Conservation (phyloP, 92 coral and sea anemone genomes). For the Actinostola sp. region DNA sequence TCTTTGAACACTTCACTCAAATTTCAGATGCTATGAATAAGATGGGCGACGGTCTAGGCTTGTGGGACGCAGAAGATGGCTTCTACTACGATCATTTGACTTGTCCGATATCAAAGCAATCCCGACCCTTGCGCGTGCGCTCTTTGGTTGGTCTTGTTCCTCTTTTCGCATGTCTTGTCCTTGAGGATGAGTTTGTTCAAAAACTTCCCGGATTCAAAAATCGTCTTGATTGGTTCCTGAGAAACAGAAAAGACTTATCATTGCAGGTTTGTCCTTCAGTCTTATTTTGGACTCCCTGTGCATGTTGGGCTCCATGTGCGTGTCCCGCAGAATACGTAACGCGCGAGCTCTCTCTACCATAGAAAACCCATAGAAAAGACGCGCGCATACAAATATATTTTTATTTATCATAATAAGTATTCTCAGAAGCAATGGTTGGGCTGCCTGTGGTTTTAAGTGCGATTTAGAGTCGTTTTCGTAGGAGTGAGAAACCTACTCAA, state of each 20-base stretch:
- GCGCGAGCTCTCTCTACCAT: no score
- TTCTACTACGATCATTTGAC: constrained; percentile 84
- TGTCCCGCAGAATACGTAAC: no score
- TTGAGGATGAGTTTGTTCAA: constrained; percentile 70
- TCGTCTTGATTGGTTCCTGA: constrained; percentile 85
- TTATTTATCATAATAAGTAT: no score
- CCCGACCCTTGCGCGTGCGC: constrained; percentile 78
- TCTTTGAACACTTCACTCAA: constrained; percentile 88
- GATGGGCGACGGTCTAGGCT: constrained; percentile 80
- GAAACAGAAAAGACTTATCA: constrained; percentile 74
- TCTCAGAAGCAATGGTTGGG: no score
- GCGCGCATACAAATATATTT: no score
- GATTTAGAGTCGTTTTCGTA: no score
- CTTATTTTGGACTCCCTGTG: neutral
- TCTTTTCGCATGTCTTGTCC: constrained; percentile 73
- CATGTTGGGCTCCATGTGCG: no score
- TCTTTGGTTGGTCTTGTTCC: constrained; percentile 88
- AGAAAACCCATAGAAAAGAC: no score
- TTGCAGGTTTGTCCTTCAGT: constrained; percentile 47
- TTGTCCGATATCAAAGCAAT: constrained; percentile 23
- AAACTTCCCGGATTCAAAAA: constrained; percentile 80
- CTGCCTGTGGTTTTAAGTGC: no score
- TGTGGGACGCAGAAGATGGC: constrained; percentile 87
- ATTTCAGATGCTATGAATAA: constrained; percentile 91
- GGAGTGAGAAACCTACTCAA: no score